These are phyloP conservation scores for Tubulanus polymorphus DNA, from an alignment of 2,888 invertebrate species.

Conservation along the genomic window DNA sequence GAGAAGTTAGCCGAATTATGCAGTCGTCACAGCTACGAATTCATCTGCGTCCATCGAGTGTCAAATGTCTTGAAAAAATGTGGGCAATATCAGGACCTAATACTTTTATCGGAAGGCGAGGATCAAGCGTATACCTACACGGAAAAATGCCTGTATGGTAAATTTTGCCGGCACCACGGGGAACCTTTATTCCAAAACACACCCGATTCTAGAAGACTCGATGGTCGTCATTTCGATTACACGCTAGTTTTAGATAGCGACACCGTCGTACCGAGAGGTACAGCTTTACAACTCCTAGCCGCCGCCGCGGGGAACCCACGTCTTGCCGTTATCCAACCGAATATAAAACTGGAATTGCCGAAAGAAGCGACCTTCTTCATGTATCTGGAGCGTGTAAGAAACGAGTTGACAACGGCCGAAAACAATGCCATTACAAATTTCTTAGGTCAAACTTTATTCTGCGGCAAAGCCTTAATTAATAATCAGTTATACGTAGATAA, in stretches of 20 bases:
- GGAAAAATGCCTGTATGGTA: conserved; percentile 30
- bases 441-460: conserved; percentile 36
- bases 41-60: conserved; percentile 39
- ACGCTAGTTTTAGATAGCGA: conserved; percentile 40
- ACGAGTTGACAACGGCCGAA: conserved; percentile 37
- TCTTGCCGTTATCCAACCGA: conserved; percentile 38
- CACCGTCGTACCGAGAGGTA: conserved; percentile 32
- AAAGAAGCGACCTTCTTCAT: conserved; percentile 37
- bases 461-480: conserved; percentile 40
- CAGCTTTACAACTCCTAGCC: conserved; percentile 30
- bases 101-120: conserved; percentile 38
- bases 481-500: conserved; percentile 37
- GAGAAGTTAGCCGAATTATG: conserved; percentile 37
- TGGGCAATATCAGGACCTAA: conserved; percentile 44
- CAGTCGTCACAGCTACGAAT: conserved; percentile 34
- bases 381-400: conserved; percentile 37
- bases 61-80: conserved; percentile 38
- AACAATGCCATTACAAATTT: conserved; percentile 35
- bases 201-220: conserved; percentile 36
- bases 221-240: conserved; percentile 35
- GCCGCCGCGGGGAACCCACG: conserved; percentile 40
- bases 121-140: conserved; percentile 35
- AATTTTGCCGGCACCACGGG: conserved; percentile 26
- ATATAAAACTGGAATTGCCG: conserved; percentile 33
- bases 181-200: conserved; percentile 36